Conservation (phyloP, 2,888 invertebrate species). For the Drosophila flavopinicola region DNA sequence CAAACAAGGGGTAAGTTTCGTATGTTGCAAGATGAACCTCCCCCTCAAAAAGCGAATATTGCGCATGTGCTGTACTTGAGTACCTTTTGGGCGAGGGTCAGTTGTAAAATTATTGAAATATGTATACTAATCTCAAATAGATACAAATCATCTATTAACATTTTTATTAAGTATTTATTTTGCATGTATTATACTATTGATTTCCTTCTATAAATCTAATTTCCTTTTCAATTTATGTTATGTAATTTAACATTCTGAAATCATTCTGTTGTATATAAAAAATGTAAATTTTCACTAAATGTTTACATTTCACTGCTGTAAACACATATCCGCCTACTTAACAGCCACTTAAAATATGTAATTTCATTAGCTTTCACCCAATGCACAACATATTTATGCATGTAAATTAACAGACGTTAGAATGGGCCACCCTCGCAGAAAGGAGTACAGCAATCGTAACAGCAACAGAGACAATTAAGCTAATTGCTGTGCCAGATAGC, state of each 20-base stretch:
- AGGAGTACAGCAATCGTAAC: conserved; percentile 25
- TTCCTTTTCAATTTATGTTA: no score
- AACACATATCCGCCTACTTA: no score
- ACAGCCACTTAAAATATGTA: no score
- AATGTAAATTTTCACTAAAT: no score
- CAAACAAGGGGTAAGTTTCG: conserved; percentile 48
- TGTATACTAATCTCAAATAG: no score
- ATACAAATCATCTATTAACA: no score
- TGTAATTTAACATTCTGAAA: no score
- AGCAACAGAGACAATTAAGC: conserved; percentile 76
- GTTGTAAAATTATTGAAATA: neutral
- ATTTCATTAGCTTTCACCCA: neutral
- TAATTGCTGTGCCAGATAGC: conserved; percentile 70
- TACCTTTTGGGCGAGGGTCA: conserved; percentile 25
- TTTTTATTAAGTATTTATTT: no score
- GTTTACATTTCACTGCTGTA: no score
- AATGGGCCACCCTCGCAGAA: conserved; percentile 43
- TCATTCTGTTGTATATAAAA: no score
- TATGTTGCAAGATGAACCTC: conserved; percentile 21
- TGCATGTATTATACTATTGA: no score
- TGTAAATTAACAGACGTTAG: neutral
- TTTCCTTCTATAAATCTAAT: no score
- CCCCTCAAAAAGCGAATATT: conserved; percentile 15
- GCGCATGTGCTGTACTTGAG: conserved; percentile 57
- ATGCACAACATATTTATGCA: neutral